These are phyloP conservation scores for Hypanus sabinus DNA, from an alignment of 2,113 vertebrate genomes.

Conservation along the genomic window DNA sequence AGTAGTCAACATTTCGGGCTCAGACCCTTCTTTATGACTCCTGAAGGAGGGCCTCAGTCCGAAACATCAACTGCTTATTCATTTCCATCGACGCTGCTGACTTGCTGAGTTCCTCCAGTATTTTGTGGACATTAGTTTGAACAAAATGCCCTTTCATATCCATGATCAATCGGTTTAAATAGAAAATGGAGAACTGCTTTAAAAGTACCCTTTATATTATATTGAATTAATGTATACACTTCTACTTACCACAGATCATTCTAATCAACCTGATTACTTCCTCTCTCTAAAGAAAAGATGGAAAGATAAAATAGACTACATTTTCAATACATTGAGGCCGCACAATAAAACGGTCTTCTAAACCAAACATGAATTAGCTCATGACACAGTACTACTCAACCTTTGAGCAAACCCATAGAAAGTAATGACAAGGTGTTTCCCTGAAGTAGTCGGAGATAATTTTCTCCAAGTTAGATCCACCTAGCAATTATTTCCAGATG, in stretches of 20 bases:
- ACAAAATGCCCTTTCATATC: neutral
- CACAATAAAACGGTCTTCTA: neutral
- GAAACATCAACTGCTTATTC: too few species aligned
- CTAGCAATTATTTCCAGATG: too few species aligned
- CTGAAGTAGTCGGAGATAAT: neutral
- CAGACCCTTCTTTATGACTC: too few species aligned
- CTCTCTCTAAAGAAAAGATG: constrained; percentile 62
- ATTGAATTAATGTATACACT: neutral
- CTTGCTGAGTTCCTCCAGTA: too few species aligned
- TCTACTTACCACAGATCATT: constrained; percentile 74
- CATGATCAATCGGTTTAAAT: neutral
- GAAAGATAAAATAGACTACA: constrained; percentile 26
- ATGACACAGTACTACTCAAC: neutral
- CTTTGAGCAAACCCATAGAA: neutral
- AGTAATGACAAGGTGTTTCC: neutral
- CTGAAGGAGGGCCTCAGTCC: too few species aligned
- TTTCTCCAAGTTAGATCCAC: too few species aligned
- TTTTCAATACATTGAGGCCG: neutral
- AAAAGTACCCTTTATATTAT: neutral
- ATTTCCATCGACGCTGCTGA: too few species aligned
- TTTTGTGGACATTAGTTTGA: neutral
- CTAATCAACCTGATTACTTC: constrained; percentile 73
- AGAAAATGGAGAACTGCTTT: neutral
- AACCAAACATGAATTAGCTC: neutral
- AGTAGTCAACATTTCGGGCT: too few species aligned